Conservation (phyloP, 2,888 invertebrate species). For the Ennomos quercinarius region DNA sequence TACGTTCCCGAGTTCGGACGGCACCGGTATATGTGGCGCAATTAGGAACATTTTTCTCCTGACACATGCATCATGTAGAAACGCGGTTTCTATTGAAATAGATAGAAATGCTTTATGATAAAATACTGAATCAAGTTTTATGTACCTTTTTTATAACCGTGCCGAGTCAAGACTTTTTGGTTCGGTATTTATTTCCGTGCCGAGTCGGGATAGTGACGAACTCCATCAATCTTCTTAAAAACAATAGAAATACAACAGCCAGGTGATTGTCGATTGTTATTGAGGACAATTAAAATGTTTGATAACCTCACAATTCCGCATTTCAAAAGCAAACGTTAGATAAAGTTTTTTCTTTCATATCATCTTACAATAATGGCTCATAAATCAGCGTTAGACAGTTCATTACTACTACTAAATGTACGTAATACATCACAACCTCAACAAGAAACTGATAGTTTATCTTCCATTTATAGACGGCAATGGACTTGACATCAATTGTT, state of each 20-base stretch:
- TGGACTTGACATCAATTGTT: conserved; percentile 42
- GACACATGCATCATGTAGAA: too few species aligned
- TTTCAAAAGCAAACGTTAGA: conserved; percentile 24
- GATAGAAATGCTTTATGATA: too few species aligned
- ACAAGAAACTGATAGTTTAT: conserved; percentile 29
- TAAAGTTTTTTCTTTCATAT: conserved; percentile 15
- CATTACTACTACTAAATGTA: conserved; percentile 15
- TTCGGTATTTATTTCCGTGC: too few species aligned
- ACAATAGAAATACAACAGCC: conserved; percentile 13
- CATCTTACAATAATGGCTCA: conserved; percentile 27
- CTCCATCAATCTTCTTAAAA: too few species aligned
- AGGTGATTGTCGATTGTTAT: conserved; percentile 30
- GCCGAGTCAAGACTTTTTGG: too few species aligned
- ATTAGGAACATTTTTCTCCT: conserved; percentile 10
- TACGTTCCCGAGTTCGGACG: neutral
- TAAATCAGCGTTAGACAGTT: conserved; percentile 25
- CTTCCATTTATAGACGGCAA: conserved; percentile 31
- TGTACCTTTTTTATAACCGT: too few species aligned
- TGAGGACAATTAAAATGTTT: conserved; percentile 26
- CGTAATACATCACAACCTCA: conserved; percentile 30
- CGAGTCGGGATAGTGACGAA: too few species aligned
- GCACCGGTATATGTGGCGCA: conserved; percentile 9
- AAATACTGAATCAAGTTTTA: too few species aligned
- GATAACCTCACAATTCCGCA: conserved; percentile 31
- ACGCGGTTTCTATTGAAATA: too few species aligned